phyloP scores from a whole-genome alignment of 2,888 invertebrate species.

The Marasmarcha lunaedactyla region DNA sequence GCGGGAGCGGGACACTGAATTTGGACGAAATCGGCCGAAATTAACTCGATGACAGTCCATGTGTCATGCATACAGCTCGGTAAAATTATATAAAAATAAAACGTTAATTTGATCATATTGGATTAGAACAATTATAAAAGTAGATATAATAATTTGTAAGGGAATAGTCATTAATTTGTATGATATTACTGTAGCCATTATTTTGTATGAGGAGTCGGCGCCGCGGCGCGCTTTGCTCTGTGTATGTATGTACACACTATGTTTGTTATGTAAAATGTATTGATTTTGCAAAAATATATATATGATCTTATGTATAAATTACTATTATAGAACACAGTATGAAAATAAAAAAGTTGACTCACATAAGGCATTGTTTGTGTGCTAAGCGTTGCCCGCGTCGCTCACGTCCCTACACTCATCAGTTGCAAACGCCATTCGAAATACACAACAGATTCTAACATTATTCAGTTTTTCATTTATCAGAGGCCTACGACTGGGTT shows the following conservation, averaged over 20 bases:
- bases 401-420: conserved; percentile 27
- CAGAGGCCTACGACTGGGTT: conserved; percentile 15
- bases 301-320: conserved; percentile 69
- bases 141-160: conserved; percentile 68
- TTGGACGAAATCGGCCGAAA: conserved; percentile 49
- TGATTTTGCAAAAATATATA: conserved; percentile 68
- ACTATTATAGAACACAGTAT: conserved; percentile 70
- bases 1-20: conserved; percentile 55
- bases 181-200: conserved; percentile 69
- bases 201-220: conserved; percentile 40
- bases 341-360: conserved; percentile 68
- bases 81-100: conserved; percentile 40
- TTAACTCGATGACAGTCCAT: conserved; percentile 46
- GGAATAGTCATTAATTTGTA: conserved; percentile 72
- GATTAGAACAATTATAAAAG: conserved; percentile 67
- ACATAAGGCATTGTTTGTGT: conserved; percentile 63
- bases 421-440: conserved; percentile 49
- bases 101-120: conserved; percentile 56
- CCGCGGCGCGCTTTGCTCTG: conserved; percentile 24
- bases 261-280: conserved; percentile 70
- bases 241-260: conserved; percentile 65
- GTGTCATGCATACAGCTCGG: conserved; percentile 52
- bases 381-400: conserved; percentile 28
- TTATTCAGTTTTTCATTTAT: conserved; percentile 53
- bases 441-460: conserved; percentile 59